Evolutionary conservation across 53 echinoderm and acorn worm species (phyloP).

Genomic region (Paracentrotus lividus): DNA sequence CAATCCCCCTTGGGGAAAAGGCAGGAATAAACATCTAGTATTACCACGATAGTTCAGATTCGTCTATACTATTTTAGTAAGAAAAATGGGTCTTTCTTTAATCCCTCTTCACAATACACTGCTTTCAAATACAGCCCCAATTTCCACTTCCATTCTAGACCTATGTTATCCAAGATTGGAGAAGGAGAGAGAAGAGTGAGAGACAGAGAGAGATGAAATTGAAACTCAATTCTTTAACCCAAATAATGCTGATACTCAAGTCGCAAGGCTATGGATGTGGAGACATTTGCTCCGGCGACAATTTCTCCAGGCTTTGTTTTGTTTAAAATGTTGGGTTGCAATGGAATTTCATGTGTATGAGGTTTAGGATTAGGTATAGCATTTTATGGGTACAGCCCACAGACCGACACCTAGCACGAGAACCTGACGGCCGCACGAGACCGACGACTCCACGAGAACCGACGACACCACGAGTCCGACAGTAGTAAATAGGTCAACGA

Average conservation of each 20-base stretch:
- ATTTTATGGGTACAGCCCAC: no score
- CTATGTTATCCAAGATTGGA: neutral
- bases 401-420: no score
- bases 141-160: neutral
- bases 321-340: no score
- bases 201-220: neutral
- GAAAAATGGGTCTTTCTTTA: slow-evolving; percentile 57
- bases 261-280: no score
- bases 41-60: slow-evolving; percentile 11
- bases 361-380: no score
- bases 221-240: neutral
- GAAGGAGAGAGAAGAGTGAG: neutral
- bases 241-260: neutral
- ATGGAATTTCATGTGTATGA: no score
- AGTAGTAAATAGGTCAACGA: no score
- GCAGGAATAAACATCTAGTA: slow-evolving; percentile 61
- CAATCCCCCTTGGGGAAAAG: slow-evolving; percentile 45
- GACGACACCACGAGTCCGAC: no score
- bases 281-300: no score
- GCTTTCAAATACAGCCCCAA: slow-evolving; percentile 34
- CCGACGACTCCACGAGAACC: no score
- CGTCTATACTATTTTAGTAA: slow-evolving; percentile 4
- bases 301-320: no score
- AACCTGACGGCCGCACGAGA: no score
- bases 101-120: slow-evolving; percentile 18